Conservation (phyloP, 1,140 invertebrate species). For the Chrysoperla carnea region DNA sequence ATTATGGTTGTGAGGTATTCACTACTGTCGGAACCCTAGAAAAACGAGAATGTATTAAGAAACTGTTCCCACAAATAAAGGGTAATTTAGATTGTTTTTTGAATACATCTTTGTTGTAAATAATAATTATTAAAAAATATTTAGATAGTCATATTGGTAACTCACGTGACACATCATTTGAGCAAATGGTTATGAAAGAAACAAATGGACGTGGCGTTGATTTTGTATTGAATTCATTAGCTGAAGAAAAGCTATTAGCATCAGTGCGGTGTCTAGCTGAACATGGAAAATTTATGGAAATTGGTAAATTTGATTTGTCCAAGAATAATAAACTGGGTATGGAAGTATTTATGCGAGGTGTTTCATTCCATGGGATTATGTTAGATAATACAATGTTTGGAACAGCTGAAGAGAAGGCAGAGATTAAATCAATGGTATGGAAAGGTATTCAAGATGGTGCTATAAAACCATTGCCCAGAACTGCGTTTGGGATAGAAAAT, state of each 20-base stretch:
- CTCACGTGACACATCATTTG: constrained; percentile 37
- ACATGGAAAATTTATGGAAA: constrained; percentile 20
- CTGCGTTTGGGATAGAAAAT: constrained; percentile 34
- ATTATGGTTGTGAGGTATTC: constrained; percentile 44
- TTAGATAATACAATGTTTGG: too few relatives aligned
- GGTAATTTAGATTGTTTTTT: constrained; percentile 12
- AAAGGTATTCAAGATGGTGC: constrained; percentile 40
- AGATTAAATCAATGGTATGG: background rate
- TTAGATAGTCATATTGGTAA: constrained; percentile 33
- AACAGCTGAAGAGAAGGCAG: too few relatives aligned
- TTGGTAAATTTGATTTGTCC: constrained; percentile 43
- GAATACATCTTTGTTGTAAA: too few relatives aligned
- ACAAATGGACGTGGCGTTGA: constrained; percentile 41
- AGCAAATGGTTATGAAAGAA: constrained; percentile 31
- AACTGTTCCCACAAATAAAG: constrained; percentile 41
- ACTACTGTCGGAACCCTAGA: constrained; percentile 51
- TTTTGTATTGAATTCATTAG: constrained; percentile 40
- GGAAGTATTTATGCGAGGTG: constrained; percentile 64
- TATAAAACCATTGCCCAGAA: constrained; percentile 37
- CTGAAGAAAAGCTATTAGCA: constrained; percentile 44
- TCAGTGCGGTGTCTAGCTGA: constrained; percentile 53
- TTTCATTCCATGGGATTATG: constrained; percentile 64
- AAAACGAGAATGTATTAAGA: constrained; percentile 47
- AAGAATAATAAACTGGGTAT: constrained; percentile 44
- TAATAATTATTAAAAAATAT: constrained; percentile 16